These are phyloP conservation scores for Allacma fusca DNA, from an alignment of 2,888 invertebrate genomes.

Conservation along the genomic window DNA sequence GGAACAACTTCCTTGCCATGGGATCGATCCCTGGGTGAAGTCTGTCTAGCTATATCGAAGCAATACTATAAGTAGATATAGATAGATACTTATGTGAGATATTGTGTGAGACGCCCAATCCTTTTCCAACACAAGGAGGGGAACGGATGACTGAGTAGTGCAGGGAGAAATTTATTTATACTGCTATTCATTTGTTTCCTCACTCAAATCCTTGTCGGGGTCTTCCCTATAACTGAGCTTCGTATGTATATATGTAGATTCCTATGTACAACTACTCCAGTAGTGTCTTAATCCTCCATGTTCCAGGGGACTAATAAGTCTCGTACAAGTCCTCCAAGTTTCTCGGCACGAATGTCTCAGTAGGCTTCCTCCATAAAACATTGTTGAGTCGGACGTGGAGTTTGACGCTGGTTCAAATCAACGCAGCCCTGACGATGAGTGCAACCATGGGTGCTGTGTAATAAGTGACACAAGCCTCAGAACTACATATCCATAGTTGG, in stretches of 20 bases:
- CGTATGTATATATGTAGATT: background rate
- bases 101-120: constrained; percentile 1
- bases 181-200: constrained; percentile 10
- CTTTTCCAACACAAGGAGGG: background rate
- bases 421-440: background rate
- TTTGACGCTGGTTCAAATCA: constrained; percentile 26
- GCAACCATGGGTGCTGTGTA: background rate
- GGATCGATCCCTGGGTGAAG: background rate
- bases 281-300: background rate
- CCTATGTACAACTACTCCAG: background rate
- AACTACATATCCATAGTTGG: constrained; percentile 10
- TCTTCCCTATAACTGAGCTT: too few relatives aligned
- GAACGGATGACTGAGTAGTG: constrained; percentile 14
- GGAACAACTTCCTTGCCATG: background rate
- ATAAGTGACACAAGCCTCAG: background rate
- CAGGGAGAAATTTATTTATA: background rate
- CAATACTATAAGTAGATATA: too few relatives aligned
- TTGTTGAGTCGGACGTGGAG: background rate
- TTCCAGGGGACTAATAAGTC: background rate
- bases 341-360: background rate
- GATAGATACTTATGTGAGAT: too few relatives aligned
- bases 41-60: too few relatives aligned
- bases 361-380: constrained; percentile 4
- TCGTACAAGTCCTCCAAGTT: background rate
- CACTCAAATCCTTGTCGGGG: background rate